These are phyloP conservation scores for Petrocephalus microphthalmus DNA, from an alignment of 2,113 vertebrate genomes.

Conservation along the genomic window DNA sequence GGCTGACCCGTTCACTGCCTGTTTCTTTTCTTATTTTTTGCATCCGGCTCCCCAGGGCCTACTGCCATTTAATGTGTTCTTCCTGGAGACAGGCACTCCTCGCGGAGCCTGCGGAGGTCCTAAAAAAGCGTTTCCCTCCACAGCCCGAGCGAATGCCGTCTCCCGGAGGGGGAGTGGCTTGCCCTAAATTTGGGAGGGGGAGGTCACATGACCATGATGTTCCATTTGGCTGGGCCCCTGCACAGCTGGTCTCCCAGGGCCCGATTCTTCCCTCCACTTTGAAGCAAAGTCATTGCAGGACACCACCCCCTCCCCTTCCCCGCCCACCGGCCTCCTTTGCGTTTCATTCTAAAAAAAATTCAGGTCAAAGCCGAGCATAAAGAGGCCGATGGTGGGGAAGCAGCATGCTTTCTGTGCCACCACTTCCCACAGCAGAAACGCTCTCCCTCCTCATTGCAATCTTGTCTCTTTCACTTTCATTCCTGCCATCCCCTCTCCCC, in stretches of 20 bases:
- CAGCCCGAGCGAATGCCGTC: background rate
- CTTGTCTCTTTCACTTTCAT: slow-evolving; percentile 9
- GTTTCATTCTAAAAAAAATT: background rate
- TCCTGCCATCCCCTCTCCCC: slow-evolving; percentile 17
- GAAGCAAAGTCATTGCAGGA: background rate
- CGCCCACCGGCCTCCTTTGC: background rate
- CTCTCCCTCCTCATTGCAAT: slow-evolving; percentile 21
- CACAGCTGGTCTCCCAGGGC: background rate
- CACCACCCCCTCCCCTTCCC: background rate
- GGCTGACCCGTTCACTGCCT: background rate
- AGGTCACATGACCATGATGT: background rate
- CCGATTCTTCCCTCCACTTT: background rate
- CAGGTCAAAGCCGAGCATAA: background rate
- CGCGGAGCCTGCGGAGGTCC: background rate
- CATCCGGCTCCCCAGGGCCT: background rate
- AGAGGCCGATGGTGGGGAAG: background rate
- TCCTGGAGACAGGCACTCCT: background rate
- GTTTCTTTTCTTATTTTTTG: background rate
- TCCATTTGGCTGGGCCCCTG: background rate
- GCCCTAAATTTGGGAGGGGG: slow-evolving; percentile 3
- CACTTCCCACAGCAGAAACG: background rate
- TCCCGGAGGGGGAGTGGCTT: background rate
- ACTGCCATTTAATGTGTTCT: background rate
- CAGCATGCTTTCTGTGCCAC: background rate
- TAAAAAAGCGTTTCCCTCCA: background rate